Percentiles rank a stretch among this genome's conserved stretches.
These are phyloP conservation scores for Poeciliopsis prolifica DNA, from an alignment of 2,113 vertebrate genomes.

Conservation along the genomic window DNA sequence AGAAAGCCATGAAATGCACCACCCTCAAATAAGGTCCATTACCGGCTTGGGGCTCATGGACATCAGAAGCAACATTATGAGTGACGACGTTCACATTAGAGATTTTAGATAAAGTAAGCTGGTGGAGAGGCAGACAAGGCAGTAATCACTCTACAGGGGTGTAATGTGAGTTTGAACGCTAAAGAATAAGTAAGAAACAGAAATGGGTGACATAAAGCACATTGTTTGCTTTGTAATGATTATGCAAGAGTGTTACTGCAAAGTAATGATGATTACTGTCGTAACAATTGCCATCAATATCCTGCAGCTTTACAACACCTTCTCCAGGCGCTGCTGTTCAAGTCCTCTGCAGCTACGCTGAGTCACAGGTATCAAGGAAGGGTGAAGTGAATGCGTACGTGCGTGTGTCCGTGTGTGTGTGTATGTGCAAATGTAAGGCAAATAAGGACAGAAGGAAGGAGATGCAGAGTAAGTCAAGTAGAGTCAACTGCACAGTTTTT, in stretches of 20 bases:
- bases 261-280: conserved; percentile 54
- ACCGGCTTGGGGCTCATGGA: conserved; percentile 39
- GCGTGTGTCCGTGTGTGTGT: conserved; percentile 13
- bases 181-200: conserved; percentile 1
- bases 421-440: neutral
- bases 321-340: conserved; percentile 29
- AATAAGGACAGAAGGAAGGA: conserved; percentile 25
- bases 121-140: conserved; percentile 26
- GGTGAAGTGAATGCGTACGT: neutral
- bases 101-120: conserved; percentile 36
- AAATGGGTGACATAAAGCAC: conserved; percentile 22
- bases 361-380: conserved; percentile 28
- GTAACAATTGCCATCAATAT: conserved; percentile 63
- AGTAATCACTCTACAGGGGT: conserved; percentile 31
- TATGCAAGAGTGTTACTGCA: conserved; percentile 24
- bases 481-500: conserved; percentile 51
- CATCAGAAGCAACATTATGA: conserved; percentile 32
- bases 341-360: conserved; percentile 29
- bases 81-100: conserved; percentile 47
- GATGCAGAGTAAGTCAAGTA: conserved; percentile 20
- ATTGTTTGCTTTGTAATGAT: conserved; percentile 39
- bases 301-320: conserved; percentile 38
- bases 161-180: conserved; percentile 33
- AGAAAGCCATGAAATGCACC: conserved; percentile 68
- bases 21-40: conserved; percentile 64